phyloP scores from a whole-genome alignment of 2,113 vertebrate genomes.

The Verasper variegatus region DNA sequence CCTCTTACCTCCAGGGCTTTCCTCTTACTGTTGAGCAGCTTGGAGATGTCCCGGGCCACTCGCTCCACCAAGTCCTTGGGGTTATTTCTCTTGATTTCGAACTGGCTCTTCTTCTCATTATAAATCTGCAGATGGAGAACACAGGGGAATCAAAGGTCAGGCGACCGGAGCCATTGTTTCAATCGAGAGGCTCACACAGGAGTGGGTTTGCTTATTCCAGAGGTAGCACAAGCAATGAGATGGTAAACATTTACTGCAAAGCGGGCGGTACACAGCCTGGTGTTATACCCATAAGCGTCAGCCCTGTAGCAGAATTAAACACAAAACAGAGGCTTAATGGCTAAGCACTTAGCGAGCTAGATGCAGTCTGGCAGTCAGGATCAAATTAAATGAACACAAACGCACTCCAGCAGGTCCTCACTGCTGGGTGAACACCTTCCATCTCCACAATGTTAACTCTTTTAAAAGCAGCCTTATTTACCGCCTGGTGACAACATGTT shows the following conservation, averaged over 20 bases:
- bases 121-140: conserved; percentile 89
- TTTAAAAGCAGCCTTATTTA: conserved; percentile 35
- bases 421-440: conserved; percentile 49
- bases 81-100: conserved; percentile 94
- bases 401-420: conserved; percentile 48
- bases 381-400: conserved; percentile 68
- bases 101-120: conserved; percentile 93
- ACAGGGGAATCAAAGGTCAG: conserved; percentile 38
- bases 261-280: conserved; percentile 46
- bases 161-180: conserved; percentile 47
- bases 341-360: conserved; percentile 63
- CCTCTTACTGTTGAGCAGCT: conserved; percentile 94
- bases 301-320: conserved; percentile 60
- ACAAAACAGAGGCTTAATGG: conserved; percentile 65
- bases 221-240: conserved; percentile 20
- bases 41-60: conserved; percentile 95
- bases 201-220: conserved; percentile 45
- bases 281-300: conserved; percentile 41
- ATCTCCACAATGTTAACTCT: conserved; percentile 20
- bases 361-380: conserved; percentile 58
- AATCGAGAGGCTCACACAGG: conserved; percentile 47
- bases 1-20: conserved; percentile 94
- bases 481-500: conserved; percentile 13
- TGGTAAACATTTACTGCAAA: conserved; percentile 62
- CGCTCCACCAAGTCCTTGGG: conserved; percentile 94